A percentile compares a stretch with the other conserved stretches of the same genome.
Conservation (phyloP, 2,113 vertebrate species). For the Rallus limicola region DNA sequence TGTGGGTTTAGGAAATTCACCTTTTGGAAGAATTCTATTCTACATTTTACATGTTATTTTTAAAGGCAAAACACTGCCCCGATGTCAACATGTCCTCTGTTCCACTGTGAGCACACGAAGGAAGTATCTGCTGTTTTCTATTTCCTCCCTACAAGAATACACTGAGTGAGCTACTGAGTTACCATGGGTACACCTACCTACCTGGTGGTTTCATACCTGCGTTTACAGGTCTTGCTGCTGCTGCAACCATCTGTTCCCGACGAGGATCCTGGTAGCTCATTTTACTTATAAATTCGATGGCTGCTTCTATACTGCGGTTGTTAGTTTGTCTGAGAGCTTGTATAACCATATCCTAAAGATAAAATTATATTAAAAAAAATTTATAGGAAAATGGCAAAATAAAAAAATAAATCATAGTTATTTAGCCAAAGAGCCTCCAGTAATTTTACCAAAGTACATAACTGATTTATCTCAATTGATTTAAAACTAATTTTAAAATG, state of each 20-base stretch:
- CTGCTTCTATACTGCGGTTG: slow-evolving; percentile 86
- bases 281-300: slow-evolving; percentile 91
- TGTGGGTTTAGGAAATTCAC: not conserved
- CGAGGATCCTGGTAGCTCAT: slow-evolving; percentile 92
- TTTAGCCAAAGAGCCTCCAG: not conserved
- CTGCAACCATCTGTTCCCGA: slow-evolving; percentile 87
- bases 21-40: not conserved
- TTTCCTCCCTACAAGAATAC: not conserved
- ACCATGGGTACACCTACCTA: slow-evolving; percentile 70
- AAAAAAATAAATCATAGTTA: not conserved
- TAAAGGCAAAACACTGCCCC: not conserved
- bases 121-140: not conserved
- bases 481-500: not conserved
- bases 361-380: slow-evolving; percentile 29
- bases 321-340: slow-evolving; percentile 86
- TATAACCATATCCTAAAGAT: slow-evolving; percentile 86
- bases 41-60: not conserved
- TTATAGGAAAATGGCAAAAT: not conserved
- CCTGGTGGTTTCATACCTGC: slow-evolving; percentile 86
- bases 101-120: not conserved
- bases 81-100: not conserved
- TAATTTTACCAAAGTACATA: not conserved
- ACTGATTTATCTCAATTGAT: not conserved
- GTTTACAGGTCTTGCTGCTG: slow-evolving; percentile 81
- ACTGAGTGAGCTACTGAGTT: not conserved